phyloP scores from a whole-genome alignment of 30 jellyfish, hydroid and myxozoan species.

The Turritopsis rubra region DNA sequence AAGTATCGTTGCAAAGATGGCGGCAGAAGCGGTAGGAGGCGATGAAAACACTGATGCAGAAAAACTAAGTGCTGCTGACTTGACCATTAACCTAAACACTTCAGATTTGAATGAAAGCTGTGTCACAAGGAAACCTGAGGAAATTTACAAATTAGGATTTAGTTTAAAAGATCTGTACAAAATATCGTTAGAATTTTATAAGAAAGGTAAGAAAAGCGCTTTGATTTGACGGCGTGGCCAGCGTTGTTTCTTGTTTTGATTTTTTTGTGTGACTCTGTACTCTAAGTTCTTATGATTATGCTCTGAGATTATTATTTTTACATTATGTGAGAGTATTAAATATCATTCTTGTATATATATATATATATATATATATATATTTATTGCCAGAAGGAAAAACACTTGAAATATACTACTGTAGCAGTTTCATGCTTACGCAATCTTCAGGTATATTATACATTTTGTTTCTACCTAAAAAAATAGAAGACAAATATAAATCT shows the following conservation, averaged over 20 bases:
- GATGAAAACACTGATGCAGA: conserved; percentile 22
- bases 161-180: conserved; percentile 65
- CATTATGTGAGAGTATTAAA: no score
- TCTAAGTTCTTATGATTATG: no score
- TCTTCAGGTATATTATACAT: no score
- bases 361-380: no score
- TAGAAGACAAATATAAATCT: no score
- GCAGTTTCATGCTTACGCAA: no score
- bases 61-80: conserved; percentile 2
- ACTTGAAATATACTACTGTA: no score
- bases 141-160: conserved; percentile 27
- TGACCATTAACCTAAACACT: conserved; percentile 14
- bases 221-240: background rate
- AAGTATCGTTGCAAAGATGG: conserved; percentile 25
- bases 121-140: conserved; percentile 8
- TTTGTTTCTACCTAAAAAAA: no score
- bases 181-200: conserved; percentile 55
- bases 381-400: no score
- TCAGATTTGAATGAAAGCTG: conserved; percentile 13
- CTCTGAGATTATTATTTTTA: no score
- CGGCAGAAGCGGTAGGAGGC: conserved; percentile 32
- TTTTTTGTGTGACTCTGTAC: background rate
- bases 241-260: background rate
- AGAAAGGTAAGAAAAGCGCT: conserved; percentile 49
- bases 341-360: no score